Evolutionary conservation across 1,140 invertebrate species (phyloP).

Genomic region (Solenopsis invicta): DNA sequence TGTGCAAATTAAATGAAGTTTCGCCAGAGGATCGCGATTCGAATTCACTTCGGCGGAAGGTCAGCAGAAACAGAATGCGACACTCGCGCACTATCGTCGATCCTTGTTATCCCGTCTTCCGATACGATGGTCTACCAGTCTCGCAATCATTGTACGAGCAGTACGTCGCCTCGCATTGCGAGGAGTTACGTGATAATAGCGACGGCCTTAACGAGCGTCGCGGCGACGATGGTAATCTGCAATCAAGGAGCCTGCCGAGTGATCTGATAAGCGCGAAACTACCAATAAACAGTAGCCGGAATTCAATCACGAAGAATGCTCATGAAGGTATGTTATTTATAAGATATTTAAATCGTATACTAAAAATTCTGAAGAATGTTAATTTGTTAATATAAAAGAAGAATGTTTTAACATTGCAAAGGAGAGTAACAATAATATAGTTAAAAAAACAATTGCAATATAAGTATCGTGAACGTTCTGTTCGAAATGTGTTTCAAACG

Average conservation of each 20-base stretch:
- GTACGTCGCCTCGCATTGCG: conserved; percentile 86
- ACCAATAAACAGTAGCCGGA: background rate
- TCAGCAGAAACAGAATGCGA: conserved; percentile 52
- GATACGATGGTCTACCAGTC: conserved; percentile 90
- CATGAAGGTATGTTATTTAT: conserved; percentile 11
- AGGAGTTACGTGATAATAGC: conserved; percentile 73
- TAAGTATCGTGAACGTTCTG: background rate
- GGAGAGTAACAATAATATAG: background rate
- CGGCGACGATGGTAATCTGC: background rate
- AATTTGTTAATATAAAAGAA: background rate
- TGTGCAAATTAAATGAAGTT: conserved; percentile 30
- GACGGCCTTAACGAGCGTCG: conserved; percentile 7
- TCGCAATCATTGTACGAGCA: conserved; percentile 91
- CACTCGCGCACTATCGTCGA: conserved; percentile 91
- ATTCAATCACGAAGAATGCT: background rate
- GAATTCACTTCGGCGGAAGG: conserved; percentile 70
- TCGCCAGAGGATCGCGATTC: conserved; percentile 83
- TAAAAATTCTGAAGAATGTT: background rate
- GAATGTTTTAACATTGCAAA: background rate
- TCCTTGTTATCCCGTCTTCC: conserved; percentile 92
- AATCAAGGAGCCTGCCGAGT: background rate
- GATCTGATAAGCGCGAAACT: conserved; percentile 32
- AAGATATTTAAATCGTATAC: conserved; percentile 1
- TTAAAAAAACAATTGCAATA: background rate
- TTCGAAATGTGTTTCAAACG: background rate